Base-by-base conservation (phyloP, 37 sponge, comb jelly and placozoan species). In the Ephydatia muelleri region DNA sequence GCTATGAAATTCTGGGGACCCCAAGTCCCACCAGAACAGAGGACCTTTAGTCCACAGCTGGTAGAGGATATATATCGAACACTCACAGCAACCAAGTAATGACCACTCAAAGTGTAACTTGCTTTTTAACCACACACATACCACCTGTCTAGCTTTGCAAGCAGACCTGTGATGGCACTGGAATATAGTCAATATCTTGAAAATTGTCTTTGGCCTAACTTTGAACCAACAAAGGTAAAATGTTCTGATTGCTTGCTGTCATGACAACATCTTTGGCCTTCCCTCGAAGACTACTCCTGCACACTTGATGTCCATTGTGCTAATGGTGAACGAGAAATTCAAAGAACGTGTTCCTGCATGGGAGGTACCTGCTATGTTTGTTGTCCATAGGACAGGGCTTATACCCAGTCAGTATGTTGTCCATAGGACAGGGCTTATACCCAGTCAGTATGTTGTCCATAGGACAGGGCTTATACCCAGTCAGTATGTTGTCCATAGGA, bases 161-260 rank as follows among this genome's bases (percentile, higher is more conserved):
- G 75, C 9, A 73, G 90, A 16, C 65, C 84, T 19, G 81, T 96
- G 0, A 91, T 88, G 82, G 78, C 86, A 9, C 91, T 98, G 22
- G 99, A 98, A 82, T 91, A 90, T 68, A 96, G 97, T 78, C 99
- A 98, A 79, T 98, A 98, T 80, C 90, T 98, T 76, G 99, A 98
- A 88, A 88, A 96, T 38, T 96, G 93, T 78, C 86, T 98, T 49
- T 98, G 99, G 99, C 97, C 95, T 0, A 76, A 88, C 72, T 98
- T 96, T 82, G 83, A 89, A 30, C 87, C 91, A 21, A 91, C 77
- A 13, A 35, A 77, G 40, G 90, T 92, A 57, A 73, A 68, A 38
- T 47, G 5, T 48, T 35, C 6, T 28, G 23, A 36, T 22, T 30
- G n/a, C 5, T n/a, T 23, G 28, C 4, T 25, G 28, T 57, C 22